Conservation (phyloP, 2,113 vertebrate genomes). For the Piaya cayana region DNA sequence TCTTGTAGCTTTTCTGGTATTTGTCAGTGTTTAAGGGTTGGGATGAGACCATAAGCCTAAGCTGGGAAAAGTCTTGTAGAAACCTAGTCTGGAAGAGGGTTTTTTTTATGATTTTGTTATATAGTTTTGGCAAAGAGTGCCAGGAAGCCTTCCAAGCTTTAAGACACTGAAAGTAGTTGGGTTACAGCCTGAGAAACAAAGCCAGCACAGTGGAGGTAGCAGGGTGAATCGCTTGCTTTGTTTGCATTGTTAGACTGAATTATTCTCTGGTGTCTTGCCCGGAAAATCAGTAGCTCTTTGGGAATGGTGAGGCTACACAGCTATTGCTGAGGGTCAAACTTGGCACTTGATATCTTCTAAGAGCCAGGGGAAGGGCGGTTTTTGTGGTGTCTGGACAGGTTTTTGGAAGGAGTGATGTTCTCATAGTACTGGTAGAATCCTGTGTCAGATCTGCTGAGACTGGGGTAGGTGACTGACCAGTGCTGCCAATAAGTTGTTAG, state of each 20-base stretch:
- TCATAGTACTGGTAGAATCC: neutral
- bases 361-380: neutral
- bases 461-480: neutral
- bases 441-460: neutral
- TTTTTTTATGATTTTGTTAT: neutral
- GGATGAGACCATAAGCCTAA: neutral
- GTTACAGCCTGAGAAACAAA: neutral
- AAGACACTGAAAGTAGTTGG: neutral
- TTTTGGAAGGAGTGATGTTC: neutral
- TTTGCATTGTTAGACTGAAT: neutral
- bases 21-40: neutral
- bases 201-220: neutral
- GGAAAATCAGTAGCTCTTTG: neutral
- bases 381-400: neutral
- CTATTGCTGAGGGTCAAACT: neutral
- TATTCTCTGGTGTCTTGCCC: neutral
- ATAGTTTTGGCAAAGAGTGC: neutral
- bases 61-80: neutral
- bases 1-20: neutral
- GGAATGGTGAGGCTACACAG: neutral
- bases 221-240: neutral
- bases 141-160: neutral
- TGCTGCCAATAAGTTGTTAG: neutral
- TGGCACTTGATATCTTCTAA: neutral
- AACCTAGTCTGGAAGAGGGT: neutral